Base-by-base conservation (phyloP, 1,140 invertebrate species). In the Drosophila arizonae region DNA sequence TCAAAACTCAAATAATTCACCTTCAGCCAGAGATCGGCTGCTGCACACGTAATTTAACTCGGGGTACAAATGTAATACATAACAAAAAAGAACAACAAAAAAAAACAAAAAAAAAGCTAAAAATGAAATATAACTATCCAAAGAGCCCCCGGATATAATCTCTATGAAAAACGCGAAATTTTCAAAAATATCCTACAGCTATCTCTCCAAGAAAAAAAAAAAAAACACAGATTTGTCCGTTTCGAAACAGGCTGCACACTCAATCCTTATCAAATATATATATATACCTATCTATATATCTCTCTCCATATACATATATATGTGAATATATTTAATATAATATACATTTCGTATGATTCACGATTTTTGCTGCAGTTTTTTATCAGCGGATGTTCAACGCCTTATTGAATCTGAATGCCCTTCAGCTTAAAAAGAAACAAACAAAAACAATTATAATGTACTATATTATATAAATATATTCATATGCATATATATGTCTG, bases 21-120 rank as follows among this genome's bases (percentile, higher is more conserved):
- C 88, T 17, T 84, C 88, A 43, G 79, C 81, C 46, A 66, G 81
- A 36, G 85, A 90, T 60, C 81, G 89, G 77, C 69, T 90, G 76
- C 75, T 90, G 73, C 85, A 90, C 45, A 89, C 89, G 81, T 90
- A 90, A 90, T 80, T 88, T 89, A 76, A 76, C 72, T 77, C 77
- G 77, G 77, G 79, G 62, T 58, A 72, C 28, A 72, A 64, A 65
- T 61, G 58, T 52, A 84, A 51, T 21, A 61, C 5, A 30, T 30
- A 26, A 33, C 6, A 33, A 9, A 50, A 39, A 50, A 36, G 48
- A 39, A 57, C 3, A 73, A 48, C 50, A 58, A 57, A 50, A 39
- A 50, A 36, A 50, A 39, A 57, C 2, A 73, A 33, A 9, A 50
- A 28, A 50, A 36, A 50, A 39, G 50, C 2, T 69, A 63, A 65